Percentiles rank a stretch among this genome's conserved stretches.
Evolutionary conservation across 2,113 vertebrate species (phyloP).

Genomic region (Clarias batrachus): DNA sequence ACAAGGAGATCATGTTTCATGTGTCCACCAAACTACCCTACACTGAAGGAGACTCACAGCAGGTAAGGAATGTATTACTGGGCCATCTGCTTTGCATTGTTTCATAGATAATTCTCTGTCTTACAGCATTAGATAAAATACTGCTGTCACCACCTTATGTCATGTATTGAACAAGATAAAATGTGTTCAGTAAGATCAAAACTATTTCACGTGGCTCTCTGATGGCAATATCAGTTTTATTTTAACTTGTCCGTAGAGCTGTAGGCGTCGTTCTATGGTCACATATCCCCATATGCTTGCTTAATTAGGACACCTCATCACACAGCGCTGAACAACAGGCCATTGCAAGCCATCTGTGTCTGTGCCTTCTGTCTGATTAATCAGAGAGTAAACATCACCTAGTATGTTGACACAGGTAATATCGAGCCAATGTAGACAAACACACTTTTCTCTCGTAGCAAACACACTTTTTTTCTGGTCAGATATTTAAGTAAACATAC

Average conservation of each 20-base stretch:
- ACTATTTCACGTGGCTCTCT: background rate
- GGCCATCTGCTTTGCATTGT: background rate
- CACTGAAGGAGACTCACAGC: conserved; percentile 92
- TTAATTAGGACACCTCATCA: conserved; percentile 40
- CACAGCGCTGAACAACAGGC: conserved; percentile 39
- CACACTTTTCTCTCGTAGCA: background rate
- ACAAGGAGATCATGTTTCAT: conserved; percentile 98
- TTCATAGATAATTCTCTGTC: background rate
- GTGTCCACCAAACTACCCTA: conserved; percentile 97
- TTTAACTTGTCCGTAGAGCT: background rate
- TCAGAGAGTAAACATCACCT: conserved; percentile 31
- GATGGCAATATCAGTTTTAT: background rate
- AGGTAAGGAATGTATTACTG: conserved; percentile 71
- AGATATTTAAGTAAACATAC: background rate
- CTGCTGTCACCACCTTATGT: background rate
- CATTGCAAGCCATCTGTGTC: conserved; percentile 46
- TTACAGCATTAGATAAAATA: background rate
- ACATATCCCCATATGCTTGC: conserved; percentile 24
- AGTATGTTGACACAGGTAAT: background rate
- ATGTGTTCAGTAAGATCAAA: background rate
- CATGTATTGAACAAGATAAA: background rate
- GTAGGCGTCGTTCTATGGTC: background rate
- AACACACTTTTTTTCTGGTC: background rate
- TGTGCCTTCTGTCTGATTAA: conserved; percentile 20
- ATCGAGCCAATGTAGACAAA: background rate